phyloP scores from a whole-genome alignment of 2,113 vertebrate species.

The Amia ocellicauda region DNA sequence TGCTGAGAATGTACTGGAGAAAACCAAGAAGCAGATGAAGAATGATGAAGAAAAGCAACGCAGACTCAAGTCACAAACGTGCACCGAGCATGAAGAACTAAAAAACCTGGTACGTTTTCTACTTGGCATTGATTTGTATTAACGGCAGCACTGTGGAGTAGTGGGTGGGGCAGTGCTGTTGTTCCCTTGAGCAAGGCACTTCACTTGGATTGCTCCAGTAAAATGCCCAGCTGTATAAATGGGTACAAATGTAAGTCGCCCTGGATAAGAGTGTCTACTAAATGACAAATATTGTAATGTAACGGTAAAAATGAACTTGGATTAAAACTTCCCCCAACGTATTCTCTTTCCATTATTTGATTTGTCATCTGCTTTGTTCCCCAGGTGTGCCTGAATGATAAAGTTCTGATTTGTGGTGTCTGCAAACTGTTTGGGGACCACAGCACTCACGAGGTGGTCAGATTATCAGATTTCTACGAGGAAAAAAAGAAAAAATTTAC shows the following conservation, averaged over 20 bases:
- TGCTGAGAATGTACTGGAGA: conserved; percentile 36
- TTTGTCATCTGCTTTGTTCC: background rate
- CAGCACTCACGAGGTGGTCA: conserved; percentile 23
- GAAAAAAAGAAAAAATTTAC: conserved; percentile 35
- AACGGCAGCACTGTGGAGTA: too few relatives aligned
- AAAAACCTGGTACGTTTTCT: conserved; percentile 29
- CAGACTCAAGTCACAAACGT: conserved; percentile 26
- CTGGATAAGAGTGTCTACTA: too few relatives aligned
- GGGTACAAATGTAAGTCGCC: too few relatives aligned
- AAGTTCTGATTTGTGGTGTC: conserved; percentile 34
- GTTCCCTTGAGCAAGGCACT: too few relatives aligned
- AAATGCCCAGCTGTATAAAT: too few relatives aligned
- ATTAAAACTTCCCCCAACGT: too few relatives aligned
- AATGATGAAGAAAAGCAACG: conserved; percentile 12
- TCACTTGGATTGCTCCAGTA: too few relatives aligned
- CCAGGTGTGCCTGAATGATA: conserved; percentile 35
- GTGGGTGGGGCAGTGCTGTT: too few relatives aligned
- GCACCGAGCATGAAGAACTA: conserved; percentile 28
- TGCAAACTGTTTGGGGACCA: conserved; percentile 45
- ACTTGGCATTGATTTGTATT: background rate
- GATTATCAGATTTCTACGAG: conserved; percentile 27
- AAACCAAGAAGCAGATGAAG: conserved; percentile 34
- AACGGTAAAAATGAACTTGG: too few relatives aligned
- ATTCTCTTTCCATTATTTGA: too few relatives aligned
- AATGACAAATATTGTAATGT: too few relatives aligned